phyloP scores from a whole-genome alignment of 2,797 vertebrate species.

The Danio jaintianensis region DNA sequence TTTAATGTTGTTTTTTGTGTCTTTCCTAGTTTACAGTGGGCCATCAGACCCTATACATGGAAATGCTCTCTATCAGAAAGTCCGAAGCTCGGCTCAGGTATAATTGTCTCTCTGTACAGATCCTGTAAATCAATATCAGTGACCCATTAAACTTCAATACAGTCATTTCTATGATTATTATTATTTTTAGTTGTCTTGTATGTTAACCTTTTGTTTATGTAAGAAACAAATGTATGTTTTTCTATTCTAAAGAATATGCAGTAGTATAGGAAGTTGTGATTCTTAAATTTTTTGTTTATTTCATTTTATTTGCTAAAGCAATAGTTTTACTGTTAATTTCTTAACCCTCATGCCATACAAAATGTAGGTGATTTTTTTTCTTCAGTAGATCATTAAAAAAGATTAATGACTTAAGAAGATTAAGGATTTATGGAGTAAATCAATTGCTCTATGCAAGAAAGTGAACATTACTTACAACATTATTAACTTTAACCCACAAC shows the following conservation, averaged over 20 bases:
- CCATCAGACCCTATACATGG: conserved; percentile 92
- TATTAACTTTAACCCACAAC: no score
- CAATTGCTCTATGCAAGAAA: no score
- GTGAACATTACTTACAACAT: no score
- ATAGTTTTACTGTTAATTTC: no score
- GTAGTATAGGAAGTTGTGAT: neutral
- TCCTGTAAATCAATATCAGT: neutral
- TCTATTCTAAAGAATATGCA: neutral
- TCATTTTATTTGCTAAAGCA: conserved; percentile 14
- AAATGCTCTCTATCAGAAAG: conserved; percentile 90
- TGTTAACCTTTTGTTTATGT: neutral
- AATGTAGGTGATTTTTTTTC: no score
- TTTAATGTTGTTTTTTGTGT: neutral
- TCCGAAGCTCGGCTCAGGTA: conserved; percentile 88
- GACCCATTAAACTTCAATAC: neutral
- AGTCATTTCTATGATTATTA: neutral
- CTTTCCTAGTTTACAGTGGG: conserved; percentile 84
- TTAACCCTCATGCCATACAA: no score
- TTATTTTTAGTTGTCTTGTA: neutral
- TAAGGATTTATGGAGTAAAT: no score
- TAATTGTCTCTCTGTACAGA: conserved; percentile 22
- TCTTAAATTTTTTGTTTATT: neutral
- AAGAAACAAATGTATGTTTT: neutral
- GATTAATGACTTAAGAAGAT: no score
- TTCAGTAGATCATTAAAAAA: no score